Base-by-base conservation (phyloP, 2,113 vertebrate species). In the Silurus asotus region DNA sequence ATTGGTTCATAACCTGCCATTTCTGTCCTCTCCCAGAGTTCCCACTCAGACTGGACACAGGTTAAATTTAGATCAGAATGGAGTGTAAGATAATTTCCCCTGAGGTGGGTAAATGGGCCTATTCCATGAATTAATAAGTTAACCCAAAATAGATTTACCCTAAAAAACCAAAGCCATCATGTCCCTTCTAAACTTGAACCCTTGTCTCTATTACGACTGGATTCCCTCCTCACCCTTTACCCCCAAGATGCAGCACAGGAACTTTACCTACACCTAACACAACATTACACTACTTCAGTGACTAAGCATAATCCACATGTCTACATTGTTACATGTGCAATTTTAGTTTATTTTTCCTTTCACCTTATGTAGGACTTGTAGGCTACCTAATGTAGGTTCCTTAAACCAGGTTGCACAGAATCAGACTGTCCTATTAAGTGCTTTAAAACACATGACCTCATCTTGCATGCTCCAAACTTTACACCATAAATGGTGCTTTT, bases 391-490 rank as follows among this genome's bases (percentile, higher is more conserved):
- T 64, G 56, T 67, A 81, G 74, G n/a, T 45, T 79, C 37, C 81
- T 81, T 56, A 81, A 88, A 84, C n/a, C 86, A 76, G 88, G 84
- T 84, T 87, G 78, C 72, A 19, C 51, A 61, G 81, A 90, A 85
- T 25, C 87, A 89, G 86, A 86, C 64, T 58, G 72, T 37, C 15
- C 45, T 79, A 81, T 55, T 51, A 76, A 84, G 74, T 85, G 90
- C 93, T 92, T 81, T 83, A 93, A 93, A 94, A 93, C 88, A 90
- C 86, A 92, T 94, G 93, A 95, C 93, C 92, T 95, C 94, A 95
- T 94, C 90, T 80, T 84, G 84, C 51, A 70, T 53, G 89, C 88
- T 92, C 85, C 90, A 90, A 88, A 83, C 82, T 90, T 88, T 83
- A 79, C 84, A 86, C 93, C 93, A n/a, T n/a, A n/a, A n/a, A 93